Base-by-base conservation (phyloP, 2,113 vertebrate species). In the Oryctolagus cuniculus region DNA sequence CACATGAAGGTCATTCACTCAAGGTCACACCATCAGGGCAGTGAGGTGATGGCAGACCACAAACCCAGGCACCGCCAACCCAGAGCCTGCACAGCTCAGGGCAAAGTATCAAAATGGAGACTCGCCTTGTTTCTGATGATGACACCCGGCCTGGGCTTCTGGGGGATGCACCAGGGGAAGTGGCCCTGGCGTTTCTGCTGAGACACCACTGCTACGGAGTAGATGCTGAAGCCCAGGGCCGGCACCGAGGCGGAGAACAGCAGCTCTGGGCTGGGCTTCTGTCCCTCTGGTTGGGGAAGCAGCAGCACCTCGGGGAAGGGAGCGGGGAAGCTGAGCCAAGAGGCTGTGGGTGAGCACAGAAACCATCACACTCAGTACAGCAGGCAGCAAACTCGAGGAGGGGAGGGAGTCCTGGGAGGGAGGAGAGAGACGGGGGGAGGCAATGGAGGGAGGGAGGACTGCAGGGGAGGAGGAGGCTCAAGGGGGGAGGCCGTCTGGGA, bases 221-320 rank as follows among this genome's bases (percentile, higher is more conserved):
- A 99, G 70, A 97, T 98, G 96, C 96, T 98, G 97, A 98, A 99
- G 27, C 99, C 99, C 91, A 99, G 72, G 0, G 99, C 97, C 7
- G 99, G 99, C 3, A 98, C 98, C 1, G 96, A 96, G 11, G 98
- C 99, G 92, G 98, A 98, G 97, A 99, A 99, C 61, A 99, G 97
- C 89, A 99, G 98, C 95, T 99, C 99, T 96, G 96, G 16, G 67
- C 9, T 0, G 98, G 98, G 0, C 44, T 82, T 64, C 0, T 93
- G 84, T 2, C 78, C 38, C 38, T 38, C 38, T 38, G 38, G 38
- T 38, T 38, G 38, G 38, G 38, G 38, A 3, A 38, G 38, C 38
- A 38, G 38, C 38, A 38, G 38, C 38, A 38, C 38, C 38, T 38
- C 38, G 38, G 38, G 38, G 38, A 38, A 38, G 38, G 38, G 38